These are phyloP conservation scores for Cyphomyrus discorhynchus DNA, from an alignment of 2,113 vertebrate genomes.

Conservation along the genomic window DNA sequence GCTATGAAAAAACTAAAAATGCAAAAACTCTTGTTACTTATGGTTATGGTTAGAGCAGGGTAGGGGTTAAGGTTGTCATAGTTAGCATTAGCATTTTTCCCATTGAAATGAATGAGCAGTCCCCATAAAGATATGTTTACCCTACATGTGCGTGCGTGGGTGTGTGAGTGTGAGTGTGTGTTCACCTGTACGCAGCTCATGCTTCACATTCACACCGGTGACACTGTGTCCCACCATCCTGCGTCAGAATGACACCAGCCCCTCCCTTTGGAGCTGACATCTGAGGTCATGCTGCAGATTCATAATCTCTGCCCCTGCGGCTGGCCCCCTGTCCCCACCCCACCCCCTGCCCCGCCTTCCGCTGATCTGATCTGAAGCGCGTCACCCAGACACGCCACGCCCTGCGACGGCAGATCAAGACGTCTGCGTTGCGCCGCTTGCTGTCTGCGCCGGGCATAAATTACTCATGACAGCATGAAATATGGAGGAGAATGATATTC, in stretches of 20 bases:
- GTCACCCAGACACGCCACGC: neutral
- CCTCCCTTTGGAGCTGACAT: neutral
- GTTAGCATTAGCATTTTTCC: too few relatives aligned
- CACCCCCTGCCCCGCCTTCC: neutral
- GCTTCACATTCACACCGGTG: neutral
- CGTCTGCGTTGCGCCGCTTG: neutral
- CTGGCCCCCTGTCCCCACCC: neutral
- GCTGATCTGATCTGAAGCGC: neutral
- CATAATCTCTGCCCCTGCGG: neutral
- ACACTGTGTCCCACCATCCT: neutral
- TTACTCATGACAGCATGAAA: slow-evolving; percentile 10
- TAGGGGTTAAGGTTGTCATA: too few relatives aligned
- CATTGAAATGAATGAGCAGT: too few relatives aligned
- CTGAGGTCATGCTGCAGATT: neutral
- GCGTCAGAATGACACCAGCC: neutral
- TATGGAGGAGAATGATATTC: slow-evolving; percentile 14
- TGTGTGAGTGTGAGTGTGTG: neutral
- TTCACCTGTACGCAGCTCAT: neutral
- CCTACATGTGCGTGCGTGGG: too few relatives aligned
- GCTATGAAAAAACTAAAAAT: too few relatives aligned
- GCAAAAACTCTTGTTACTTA: too few relatives aligned
- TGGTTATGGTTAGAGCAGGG: too few relatives aligned
- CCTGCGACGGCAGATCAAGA: slow-evolving; percentile 6
- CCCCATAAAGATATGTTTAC: too few relatives aligned
- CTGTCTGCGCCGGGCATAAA: neutral